phyloP scores from a whole-genome alignment of 2,113 vertebrate species.

The Seriola quinqueradiata region DNA sequence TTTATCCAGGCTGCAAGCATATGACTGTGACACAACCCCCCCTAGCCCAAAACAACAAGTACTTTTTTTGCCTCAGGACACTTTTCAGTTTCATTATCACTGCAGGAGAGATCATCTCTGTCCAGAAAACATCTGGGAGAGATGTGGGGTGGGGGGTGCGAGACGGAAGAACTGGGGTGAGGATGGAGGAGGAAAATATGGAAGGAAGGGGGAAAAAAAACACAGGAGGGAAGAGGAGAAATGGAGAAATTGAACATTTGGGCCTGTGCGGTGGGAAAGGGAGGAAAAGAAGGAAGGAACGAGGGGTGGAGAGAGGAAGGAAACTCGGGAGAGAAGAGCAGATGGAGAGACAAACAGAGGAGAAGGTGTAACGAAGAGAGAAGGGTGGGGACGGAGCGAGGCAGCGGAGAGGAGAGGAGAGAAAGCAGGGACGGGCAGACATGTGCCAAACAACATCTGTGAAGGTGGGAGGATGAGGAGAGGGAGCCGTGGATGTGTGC shows the following conservation, averaged over 20 bases:
- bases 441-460: constrained; percentile 73
- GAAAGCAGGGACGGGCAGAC: constrained; percentile 18
- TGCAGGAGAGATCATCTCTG: constrained; percentile 6
- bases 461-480: constrained; percentile 42
- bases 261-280: not conserved
- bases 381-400: constrained; percentile 1
- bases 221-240: not conserved
- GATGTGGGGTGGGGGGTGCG: not conserved
- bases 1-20: constrained; percentile 24
- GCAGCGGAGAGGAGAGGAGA: not conserved
- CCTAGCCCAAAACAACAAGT: constrained; percentile 45
- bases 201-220: not conserved
- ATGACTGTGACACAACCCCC: constrained; percentile 33
- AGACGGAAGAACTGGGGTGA: not conserved
- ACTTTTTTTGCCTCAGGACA: constrained; percentile 26
- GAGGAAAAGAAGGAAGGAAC: not conserved
- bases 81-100: constrained; percentile 48
- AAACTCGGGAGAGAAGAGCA: not conserved
- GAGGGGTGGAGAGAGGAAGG: constrained; percentile 10
- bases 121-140: constrained; percentile 37
- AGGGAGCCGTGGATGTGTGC: constrained; percentile 34
- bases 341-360: constrained; percentile 36
- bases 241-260: constrained; percentile 10
- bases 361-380: constrained; percentile 8
- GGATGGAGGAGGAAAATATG: constrained; percentile 1